phyloP scores from a whole-genome alignment of 1,140 invertebrate species.

The Cryptotermes secundus region DNA sequence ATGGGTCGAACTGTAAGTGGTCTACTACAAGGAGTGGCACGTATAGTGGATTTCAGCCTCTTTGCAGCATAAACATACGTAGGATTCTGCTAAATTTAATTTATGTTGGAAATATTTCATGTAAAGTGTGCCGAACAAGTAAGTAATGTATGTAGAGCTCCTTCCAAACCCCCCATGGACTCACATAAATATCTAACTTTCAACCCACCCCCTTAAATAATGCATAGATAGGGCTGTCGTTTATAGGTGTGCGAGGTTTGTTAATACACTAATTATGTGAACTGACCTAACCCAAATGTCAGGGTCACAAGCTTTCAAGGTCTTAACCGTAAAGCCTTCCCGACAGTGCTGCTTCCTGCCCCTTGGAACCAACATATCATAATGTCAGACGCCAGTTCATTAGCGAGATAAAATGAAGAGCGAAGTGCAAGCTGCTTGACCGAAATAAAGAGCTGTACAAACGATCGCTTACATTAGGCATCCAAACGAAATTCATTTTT shows the following conservation, averaged over 20 bases:
- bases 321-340: background rate
- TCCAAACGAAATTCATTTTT: no score
- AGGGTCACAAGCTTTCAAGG: background rate
- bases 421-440: background rate
- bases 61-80: background rate
- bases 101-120: background rate
- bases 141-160: background rate
- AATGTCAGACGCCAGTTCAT: background rate
- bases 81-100: background rate
- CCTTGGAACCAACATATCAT: background rate
- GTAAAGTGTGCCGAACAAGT: background rate
- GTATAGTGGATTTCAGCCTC: background rate
- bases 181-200: background rate
- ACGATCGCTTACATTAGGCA: no score
- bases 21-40: background rate
- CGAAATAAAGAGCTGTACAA: no score
- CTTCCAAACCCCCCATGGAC: background rate
- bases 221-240: no score
- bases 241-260: background rate
- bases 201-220: background rate
- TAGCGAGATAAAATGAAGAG: background rate
- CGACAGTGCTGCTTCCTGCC: background rate
- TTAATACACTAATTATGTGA: slow-evolving; percentile 1
- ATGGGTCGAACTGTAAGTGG: background rate
- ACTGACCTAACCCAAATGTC: background rate